Conservation (phyloP, 2,888 invertebrate genomes). For the Coelopa pilipes region DNA sequence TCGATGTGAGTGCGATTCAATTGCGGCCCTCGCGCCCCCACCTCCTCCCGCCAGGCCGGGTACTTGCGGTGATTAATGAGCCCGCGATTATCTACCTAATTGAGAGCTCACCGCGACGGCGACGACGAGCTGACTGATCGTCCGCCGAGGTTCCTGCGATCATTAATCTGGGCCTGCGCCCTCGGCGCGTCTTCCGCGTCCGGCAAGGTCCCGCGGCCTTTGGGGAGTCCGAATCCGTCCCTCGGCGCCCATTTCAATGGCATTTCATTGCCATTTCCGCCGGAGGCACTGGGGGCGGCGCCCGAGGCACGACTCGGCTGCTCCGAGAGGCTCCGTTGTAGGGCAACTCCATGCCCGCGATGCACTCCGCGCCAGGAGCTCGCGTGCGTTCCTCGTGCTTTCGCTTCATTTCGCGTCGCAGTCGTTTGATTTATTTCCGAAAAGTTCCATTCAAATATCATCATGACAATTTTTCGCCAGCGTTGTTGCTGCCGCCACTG, state of each 20-base stretch:
- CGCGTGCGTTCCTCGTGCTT: constrained; percentile 49
- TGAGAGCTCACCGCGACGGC: constrained; percentile 16
- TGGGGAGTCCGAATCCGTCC: too few relatives aligned
- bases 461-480: constrained; percentile 44
- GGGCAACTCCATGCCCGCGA: constrained; percentile 36
- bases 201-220: too few relatives aligned
- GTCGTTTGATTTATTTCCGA: constrained; percentile 57
- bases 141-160: too few relatives aligned
- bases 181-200: too few relatives aligned
- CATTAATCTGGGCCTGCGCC: too few relatives aligned
- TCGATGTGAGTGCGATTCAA: neutral
- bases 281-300: constrained; percentile 50
- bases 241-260: too few relatives aligned
- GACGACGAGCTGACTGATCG: neutral
- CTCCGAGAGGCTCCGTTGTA: constrained; percentile 40
- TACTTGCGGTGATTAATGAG: constrained; percentile 24
- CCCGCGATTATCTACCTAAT: constrained; percentile 20
- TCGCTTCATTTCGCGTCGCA: too few relatives aligned
- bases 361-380: constrained; percentile 40
- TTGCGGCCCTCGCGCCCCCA: neutral
- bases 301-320: constrained; percentile 51
- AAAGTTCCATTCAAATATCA: constrained; percentile 53
- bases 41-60: neutral
- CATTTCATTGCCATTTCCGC: too few relatives aligned
- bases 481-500: constrained; percentile 31